Evolutionary conservation across 1,140 invertebrate genomes (phyloP).

Genomic region (Portunus trituberculatus): DNA sequence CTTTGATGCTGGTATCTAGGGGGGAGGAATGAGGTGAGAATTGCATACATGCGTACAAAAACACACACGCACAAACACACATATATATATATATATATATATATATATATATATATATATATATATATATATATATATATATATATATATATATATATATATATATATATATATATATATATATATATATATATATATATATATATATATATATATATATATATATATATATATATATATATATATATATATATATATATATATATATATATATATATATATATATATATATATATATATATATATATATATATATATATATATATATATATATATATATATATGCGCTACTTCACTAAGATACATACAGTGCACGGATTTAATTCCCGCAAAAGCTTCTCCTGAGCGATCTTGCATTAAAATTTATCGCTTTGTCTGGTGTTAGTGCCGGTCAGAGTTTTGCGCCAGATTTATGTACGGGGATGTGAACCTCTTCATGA

Average conservation of each 20-base stretch:
- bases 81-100: constrained; percentile 56
- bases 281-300: constrained; percentile 59
- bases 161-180: background rate
- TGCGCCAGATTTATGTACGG: too few species aligned
- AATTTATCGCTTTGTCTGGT: too few species aligned
- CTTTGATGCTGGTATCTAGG: too few species aligned
- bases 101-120: constrained; percentile 32
- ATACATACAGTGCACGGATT: too few species aligned
- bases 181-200: constrained; percentile 17
- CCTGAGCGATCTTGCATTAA: too few species aligned
- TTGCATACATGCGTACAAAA: constrained; percentile 44
- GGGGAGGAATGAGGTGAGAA: too few species aligned
- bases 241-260: constrained; percentile 50
- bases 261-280: constrained; percentile 54
- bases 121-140: constrained; percentile 32
- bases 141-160: constrained; percentile 47
- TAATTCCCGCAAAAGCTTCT: too few species aligned
- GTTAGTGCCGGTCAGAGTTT: too few species aligned
- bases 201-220: constrained; percentile 52
- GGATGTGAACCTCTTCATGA: too few species aligned
- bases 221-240: constrained; percentile 56
- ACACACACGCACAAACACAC: constrained; percentile 39
- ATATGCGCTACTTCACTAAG: background rate
- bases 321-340: constrained; percentile 44
- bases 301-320: constrained; percentile 60